Evolutionary conservation across 2,113 vertebrate species (phyloP).

Genomic region (Notarius quadriscutis): DNA sequence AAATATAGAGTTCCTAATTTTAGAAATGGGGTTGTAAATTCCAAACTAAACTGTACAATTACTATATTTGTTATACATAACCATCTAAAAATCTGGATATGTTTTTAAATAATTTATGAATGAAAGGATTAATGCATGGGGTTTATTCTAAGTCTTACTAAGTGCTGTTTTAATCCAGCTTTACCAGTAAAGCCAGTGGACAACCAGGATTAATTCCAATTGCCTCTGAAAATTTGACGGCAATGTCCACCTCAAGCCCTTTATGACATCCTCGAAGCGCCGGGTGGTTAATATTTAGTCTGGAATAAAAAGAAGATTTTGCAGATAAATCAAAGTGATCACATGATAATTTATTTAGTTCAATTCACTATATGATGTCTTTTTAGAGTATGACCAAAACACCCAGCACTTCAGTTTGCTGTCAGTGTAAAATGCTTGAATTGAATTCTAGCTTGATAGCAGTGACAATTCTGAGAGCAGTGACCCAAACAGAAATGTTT

Average conservation of each 20-base stretch:
- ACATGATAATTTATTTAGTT: background rate
- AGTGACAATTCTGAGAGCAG: background rate
- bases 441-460: background rate
- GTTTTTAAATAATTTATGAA: background rate
- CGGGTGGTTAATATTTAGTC: constrained; percentile 5
- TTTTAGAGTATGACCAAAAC: background rate
- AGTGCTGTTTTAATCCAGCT: background rate
- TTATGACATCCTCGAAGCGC: constrained; percentile 4
- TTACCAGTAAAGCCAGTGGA: background rate
- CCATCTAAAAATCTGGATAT: background rate
- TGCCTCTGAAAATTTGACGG: constrained; percentile 18
- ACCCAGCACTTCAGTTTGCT: background rate
- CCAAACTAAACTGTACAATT: background rate
- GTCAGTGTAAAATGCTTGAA: background rate
- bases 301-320: constrained; percentile 14
- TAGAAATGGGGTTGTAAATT: background rate
- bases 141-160: background rate
- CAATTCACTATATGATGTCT: background rate
- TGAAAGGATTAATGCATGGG: background rate
- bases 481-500: background rate
- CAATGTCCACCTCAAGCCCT: background rate
- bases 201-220: constrained; percentile 13
- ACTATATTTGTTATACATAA: background rate
- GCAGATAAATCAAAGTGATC: background rate
- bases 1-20: too few species aligned